phyloP scores from a whole-genome alignment of 1,140 invertebrate species.

The Parasteatoda tepidariorum region DNA sequence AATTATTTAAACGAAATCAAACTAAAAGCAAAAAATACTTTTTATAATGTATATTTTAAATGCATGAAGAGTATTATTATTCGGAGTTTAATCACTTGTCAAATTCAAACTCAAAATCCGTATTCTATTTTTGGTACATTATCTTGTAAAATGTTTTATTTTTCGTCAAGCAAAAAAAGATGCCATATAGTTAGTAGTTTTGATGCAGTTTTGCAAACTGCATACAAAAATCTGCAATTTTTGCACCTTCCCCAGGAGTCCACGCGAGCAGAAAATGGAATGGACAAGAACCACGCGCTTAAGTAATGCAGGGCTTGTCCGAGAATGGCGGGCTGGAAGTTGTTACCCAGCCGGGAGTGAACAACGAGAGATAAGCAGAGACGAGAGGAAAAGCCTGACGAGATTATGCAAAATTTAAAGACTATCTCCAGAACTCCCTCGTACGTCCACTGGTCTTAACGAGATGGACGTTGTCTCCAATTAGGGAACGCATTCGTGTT shows the following conservation, averaged over 20 bases:
- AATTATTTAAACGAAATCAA: too few species aligned
- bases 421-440: conserved; percentile 19
- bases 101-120: too few species aligned
- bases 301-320: conserved; percentile 27
- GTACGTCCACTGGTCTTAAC: conserved; percentile 27
- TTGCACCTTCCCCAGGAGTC: background rate
- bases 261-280: conserved; percentile 35
- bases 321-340: conserved; percentile 25
- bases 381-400: conserved; percentile 6
- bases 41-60: too few species aligned
- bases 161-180: too few species aligned
- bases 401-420: conserved; percentile 56
- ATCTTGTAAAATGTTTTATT: too few species aligned
- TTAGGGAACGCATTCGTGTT: conserved; percentile 36
- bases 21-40: too few species aligned
- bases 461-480: conserved; percentile 47
- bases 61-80: too few species aligned
- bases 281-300: conserved; percentile 12
- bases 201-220: too few species aligned
- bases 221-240: background rate
- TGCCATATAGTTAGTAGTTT: too few species aligned
- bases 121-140: too few species aligned
- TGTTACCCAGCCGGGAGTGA: conserved; percentile 7
- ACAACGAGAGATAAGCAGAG: conserved; percentile 25
- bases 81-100: too few species aligned